Evolutionary conservation across 2,113 vertebrate genomes (phyloP).

Genomic region (Phrynosoma blainvillii): DNA sequence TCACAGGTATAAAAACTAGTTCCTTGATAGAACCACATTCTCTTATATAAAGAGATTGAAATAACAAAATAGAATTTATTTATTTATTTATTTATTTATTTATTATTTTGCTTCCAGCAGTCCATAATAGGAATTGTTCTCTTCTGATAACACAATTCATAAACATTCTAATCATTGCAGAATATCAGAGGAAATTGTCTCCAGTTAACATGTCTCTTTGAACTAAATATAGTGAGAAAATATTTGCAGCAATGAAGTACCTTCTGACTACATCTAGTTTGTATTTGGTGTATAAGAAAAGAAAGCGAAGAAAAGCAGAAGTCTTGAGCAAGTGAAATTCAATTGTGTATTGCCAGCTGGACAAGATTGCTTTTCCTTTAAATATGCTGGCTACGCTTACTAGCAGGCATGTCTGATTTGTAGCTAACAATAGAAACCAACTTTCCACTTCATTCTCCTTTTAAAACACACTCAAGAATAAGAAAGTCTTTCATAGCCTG

Average conservation of each 20-base stretch:
- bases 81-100: neutral
- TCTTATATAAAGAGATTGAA: neutral
- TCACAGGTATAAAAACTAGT: neutral
- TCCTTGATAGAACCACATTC: neutral
- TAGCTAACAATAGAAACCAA: constrained; percentile 12
- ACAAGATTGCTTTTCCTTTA: neutral
- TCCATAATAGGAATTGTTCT: neutral
- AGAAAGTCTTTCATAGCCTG: neutral
- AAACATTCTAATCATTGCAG: neutral
- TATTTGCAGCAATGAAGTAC: neutral
- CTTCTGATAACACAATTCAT: neutral
- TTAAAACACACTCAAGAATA: constrained; percentile 5
- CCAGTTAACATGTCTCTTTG: neutral
- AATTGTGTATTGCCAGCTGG: neutral
- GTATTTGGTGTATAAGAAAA: neutral
- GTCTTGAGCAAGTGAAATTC: constrained; percentile 8
- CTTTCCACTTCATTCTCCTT: constrained; percentile 29
- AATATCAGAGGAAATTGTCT: neutral
- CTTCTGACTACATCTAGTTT: neutral
- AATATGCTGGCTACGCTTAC: neutral
- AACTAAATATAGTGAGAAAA: neutral
- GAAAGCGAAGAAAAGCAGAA: constrained; percentile 11
- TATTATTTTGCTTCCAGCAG: neutral
- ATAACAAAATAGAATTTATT: neutral
- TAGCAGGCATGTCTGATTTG: neutral